Percentiles rank a stretch among this genome's conserved stretches.
phyloP scores from a whole-genome alignment of 64 coral and sea anemone species.

The Hydrozoanthus tunicans region DNA sequence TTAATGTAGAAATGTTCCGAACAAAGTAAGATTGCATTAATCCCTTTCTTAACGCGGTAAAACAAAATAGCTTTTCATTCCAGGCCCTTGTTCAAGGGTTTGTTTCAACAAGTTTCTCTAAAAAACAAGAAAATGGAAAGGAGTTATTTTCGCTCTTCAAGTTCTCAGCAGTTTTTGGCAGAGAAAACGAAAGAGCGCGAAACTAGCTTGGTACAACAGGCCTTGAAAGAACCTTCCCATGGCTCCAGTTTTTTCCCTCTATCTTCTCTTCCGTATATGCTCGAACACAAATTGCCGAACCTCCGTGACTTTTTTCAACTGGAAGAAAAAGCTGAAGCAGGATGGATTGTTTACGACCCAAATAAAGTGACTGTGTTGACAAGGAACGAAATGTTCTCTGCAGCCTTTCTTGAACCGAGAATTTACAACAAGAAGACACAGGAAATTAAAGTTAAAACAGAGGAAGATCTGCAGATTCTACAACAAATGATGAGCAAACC shows the following conservation, averaged over 20 bases:
- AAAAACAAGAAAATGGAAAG: no score
- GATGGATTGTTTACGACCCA: not conserved
- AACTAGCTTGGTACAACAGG: not conserved
- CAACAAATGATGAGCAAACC: not conserved
- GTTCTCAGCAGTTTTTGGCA: no score
- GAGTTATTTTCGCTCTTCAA: no score
- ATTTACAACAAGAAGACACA: conserved; percentile 2
- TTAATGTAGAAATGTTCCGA: no score
- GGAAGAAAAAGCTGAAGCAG: not conserved
- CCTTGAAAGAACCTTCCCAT: not conserved
- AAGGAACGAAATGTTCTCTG: not conserved
- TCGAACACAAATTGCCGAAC: not conserved
- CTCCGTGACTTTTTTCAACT: not conserved
- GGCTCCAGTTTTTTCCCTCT: not conserved
- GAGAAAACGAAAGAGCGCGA: no score
- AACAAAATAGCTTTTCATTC: no score
- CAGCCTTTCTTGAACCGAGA: not conserved
- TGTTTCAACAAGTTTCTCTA: no score
- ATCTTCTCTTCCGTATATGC: conserved; percentile 9
- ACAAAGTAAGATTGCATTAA: no score
- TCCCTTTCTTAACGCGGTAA: no score
- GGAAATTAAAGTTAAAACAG: not conserved
- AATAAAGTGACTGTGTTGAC: not conserved
- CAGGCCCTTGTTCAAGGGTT: no score
- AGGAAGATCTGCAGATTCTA: not conserved